Evolutionary conservation across 2,888 invertebrate species (phyloP).

Genomic region (Euphydryas editha): DNA sequence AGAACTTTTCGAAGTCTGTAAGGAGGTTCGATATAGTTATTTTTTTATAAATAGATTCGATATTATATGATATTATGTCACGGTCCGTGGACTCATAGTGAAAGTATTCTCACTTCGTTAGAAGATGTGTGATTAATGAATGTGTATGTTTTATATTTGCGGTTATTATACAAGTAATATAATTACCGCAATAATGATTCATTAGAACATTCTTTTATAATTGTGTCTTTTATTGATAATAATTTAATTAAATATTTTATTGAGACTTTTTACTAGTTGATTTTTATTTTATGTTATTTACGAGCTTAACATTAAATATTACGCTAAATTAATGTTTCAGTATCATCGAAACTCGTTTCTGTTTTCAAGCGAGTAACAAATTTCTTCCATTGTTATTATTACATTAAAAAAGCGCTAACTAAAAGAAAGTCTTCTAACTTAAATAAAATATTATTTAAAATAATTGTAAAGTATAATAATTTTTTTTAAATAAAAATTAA

Average conservation of each 20-base stretch:
- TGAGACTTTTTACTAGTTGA: neutral
- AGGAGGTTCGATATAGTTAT: neutral
- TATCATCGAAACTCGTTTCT: no score
- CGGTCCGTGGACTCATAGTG: conserved; percentile 38
- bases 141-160: conserved; percentile 23
- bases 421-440: no score
- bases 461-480: no score
- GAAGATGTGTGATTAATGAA: conserved; percentile 33
- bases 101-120: conserved; percentile 35
- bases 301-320: no score
- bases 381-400: no score
- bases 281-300: no score
- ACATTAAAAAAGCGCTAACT: no score
- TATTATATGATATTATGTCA: conserved; percentile 39
- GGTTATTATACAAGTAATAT: conserved; percentile 24
- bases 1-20: conserved; percentile 12
- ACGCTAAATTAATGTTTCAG: no score
- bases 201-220: neutral
- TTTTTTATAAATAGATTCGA: conserved; percentile 12
- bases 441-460: no score
- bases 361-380: no score
- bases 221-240: neutral
- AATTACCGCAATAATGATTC: conserved; percentile 14
- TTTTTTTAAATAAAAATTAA: no score
- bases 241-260: neutral